Base-by-base conservation (phyloP, 2,888 invertebrate species). In the Cosmorhoe ocellata region DNA sequence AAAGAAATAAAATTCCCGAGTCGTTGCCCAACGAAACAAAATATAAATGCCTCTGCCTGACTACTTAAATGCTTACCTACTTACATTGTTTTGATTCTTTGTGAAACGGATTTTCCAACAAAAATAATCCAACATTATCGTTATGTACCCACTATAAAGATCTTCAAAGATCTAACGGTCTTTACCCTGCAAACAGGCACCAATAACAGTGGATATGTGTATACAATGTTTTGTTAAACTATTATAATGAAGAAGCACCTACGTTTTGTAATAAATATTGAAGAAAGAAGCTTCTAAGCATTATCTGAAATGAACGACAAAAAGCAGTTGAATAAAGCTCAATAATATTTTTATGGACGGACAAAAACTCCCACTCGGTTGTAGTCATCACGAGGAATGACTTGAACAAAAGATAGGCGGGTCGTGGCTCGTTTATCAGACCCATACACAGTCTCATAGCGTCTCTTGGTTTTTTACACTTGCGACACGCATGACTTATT, bases 351-450 rank as follows among this genome's bases (percentile, higher is more conserved):
- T 54, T 56, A 58, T 56, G 34, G 44, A 33, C 14, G 13, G 32
- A 45, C 58, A 64, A 64, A 64, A 56, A 64, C 61, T 56, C 53
- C 61, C 58, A 55, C 47, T 48, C 57, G 52, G 60, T 64, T 57
- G 56, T 63, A 59, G 50, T 64, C 59, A 64, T 70, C 58, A 63
- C 42, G 42, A 61, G 48, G 9, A 67, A 63, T 56, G 61, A 59
- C 49, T 51, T 45, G 52, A 53, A 66, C 66, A 70, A 69, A 69
- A 67, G 63, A 66, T 66, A 63, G 69, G 71, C 69, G 69, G 64
- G 51, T 38, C 59, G 22, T 13, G 11, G 59, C 52, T 69, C 69
- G 66, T 69, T 67, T 66, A 59, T 69, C 66, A 69, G 60, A 51
- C 58, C 63, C 54, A 56, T 61, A 56, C 56, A 48, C 51, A 49